These are phyloP conservation scores for Nemapogon koenigi DNA, from an alignment of 2,888 invertebrate genomes.

Conservation along the genomic window DNA sequence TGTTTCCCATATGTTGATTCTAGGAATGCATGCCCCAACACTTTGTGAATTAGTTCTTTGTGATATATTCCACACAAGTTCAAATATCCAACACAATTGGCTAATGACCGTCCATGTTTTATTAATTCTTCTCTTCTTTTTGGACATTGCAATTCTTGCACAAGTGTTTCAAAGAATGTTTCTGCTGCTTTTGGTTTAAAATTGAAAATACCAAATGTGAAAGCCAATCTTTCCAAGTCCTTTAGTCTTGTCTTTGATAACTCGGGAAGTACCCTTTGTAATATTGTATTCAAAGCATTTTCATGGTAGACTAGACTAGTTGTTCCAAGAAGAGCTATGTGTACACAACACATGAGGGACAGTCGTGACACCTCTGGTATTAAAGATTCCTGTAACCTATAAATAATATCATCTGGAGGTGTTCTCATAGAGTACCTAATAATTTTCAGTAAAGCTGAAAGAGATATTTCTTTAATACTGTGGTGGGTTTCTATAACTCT, in stretches of 20 bases:
- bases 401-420: slow-evolving; percentile 44
- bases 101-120: slow-evolving; percentile 64
- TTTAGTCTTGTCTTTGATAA: slow-evolving; percentile 67
- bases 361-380: slow-evolving; percentile 62
- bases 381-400: slow-evolving; percentile 59
- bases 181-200: slow-evolving; percentile 50
- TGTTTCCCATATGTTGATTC: slow-evolving; percentile 59
- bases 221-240: slow-evolving; percentile 75
- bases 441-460: slow-evolving; percentile 71
- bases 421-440: slow-evolving; percentile 65
- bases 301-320: slow-evolving; percentile 41
- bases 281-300: slow-evolving; percentile 42
- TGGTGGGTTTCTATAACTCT: slow-evolving; percentile 55
- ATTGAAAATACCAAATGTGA: slow-evolving; percentile 69
- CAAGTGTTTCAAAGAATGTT: slow-evolving; percentile 37
- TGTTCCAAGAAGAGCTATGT: slow-evolving; percentile 69
- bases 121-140: slow-evolving; percentile 62
- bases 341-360: slow-evolving; percentile 68
- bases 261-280: slow-evolving; percentile 53
- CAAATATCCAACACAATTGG: slow-evolving; percentile 68
- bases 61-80: slow-evolving; percentile 63
- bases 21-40: slow-evolving; percentile 66
- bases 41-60: slow-evolving; percentile 62
- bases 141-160: slow-evolving; percentile 57
- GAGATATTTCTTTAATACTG: slow-evolving; percentile 67